Conservation (phyloP, 2,797 vertebrate species). For the Cuculus canorus region DNA sequence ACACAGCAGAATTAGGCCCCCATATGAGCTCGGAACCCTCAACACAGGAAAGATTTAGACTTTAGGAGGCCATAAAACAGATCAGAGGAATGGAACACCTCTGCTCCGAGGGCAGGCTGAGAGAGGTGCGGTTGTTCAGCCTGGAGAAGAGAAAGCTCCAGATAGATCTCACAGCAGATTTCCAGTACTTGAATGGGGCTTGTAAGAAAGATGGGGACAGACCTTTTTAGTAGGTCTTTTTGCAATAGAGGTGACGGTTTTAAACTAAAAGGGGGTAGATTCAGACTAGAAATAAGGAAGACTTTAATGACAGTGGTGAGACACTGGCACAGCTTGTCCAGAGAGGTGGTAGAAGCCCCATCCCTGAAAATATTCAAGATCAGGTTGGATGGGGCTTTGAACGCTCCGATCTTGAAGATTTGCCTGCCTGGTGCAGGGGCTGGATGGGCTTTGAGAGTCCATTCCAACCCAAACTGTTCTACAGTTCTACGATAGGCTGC, state of each 20-base stretch:
- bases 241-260: fast-evolving
- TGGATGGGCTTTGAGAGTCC: neutral
- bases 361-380: neutral
- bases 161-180: fast-evolving
- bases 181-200: too few species aligned
- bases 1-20: fast-evolving
- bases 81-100: too few species aligned
- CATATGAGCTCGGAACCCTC: fast-evolving
- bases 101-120: too few species aligned
- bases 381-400: neutral
- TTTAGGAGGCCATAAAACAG: neutral
- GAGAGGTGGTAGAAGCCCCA: neutral
- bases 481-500: neutral
- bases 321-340: neutral
- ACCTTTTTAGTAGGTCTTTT: too few species aligned
- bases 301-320: neutral
- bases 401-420: neutral
- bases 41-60: fast-evolving
- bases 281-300: neutral
- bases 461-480: neutral
- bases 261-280: neutral
- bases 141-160: too few species aligned
- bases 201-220: too few species aligned
- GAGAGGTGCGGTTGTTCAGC: neutral
- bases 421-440: neutral